phyloP scores from a whole-genome alignment of 2,888 invertebrate genomes.

The Chrysopilus asiliformis region DNA sequence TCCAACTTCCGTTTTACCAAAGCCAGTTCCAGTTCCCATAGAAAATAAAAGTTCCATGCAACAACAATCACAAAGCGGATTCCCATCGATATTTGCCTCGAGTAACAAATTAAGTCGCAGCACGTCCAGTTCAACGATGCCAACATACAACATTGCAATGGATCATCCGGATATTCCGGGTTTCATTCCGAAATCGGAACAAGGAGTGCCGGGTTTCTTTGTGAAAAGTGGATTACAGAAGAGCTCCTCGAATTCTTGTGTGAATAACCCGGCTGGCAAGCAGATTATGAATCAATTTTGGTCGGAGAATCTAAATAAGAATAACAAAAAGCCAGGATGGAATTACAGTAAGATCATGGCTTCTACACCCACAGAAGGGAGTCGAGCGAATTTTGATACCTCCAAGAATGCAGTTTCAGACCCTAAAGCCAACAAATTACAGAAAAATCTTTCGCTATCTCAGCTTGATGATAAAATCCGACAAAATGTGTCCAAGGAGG shows the following conservation, averaged over 20 bases:
- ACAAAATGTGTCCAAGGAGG: constrained; percentile 34
- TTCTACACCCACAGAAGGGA: not conserved
- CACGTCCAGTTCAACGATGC: constrained; percentile 32
- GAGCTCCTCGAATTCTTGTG: constrained; percentile 19
- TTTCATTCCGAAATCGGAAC: constrained; percentile 12
- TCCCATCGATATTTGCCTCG: constrained; percentile 29
- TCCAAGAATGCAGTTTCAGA: not conserved
- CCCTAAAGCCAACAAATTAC: constrained; percentile 20
- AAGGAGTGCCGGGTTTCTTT: not conserved
- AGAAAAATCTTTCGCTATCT: constrained; percentile 34
- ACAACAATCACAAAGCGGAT: no score
- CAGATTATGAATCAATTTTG: constrained; percentile 35
- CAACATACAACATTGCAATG: constrained; percentile 14
- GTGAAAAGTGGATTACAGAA: constrained; percentile 14
- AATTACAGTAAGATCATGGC: constrained; percentile 33
- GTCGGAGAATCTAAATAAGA: constrained; percentile 32
- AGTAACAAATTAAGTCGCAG: constrained; percentile 27
- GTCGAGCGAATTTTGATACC: not conserved
- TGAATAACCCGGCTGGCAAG: constrained; percentile 25
- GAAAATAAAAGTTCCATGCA: no score
- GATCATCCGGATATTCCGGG: constrained; percentile 15
- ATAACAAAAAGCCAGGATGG: constrained; percentile 25
- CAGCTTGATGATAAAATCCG: constrained; percentile 32
- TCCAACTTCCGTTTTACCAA: not conserved
- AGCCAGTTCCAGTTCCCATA: not conserved